Conservation (phyloP, 1,140 invertebrate species). For the Hetaerina americana region DNA sequence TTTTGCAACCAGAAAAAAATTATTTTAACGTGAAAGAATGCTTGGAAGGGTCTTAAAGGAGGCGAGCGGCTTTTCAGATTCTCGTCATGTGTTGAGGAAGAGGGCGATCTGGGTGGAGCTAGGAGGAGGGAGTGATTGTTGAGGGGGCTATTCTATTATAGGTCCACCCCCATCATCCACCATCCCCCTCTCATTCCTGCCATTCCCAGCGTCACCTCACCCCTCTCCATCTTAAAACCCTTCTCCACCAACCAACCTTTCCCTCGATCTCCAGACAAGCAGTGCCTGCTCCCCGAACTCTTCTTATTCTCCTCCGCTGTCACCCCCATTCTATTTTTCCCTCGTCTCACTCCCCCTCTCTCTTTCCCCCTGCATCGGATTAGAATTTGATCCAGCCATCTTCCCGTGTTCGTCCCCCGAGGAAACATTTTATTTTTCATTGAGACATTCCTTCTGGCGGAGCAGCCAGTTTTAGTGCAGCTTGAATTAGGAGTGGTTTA, state of each 20-base stretch:
- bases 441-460: no score
- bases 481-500: no score
- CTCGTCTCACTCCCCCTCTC: not conserved
- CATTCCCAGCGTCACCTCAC: not conserved
- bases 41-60: no score
- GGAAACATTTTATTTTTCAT: no score
- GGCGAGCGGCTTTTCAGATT: no score
- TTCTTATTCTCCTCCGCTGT: not conserved
- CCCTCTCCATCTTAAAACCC: not conserved
- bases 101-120: not conserved
- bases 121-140: not conserved
- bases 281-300: not conserved
- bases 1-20: no score
- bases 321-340: not conserved
- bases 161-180: not conserved
- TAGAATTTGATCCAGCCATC: no score
- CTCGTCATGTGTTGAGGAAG: no score
- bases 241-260: not conserved
- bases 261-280: not conserved
- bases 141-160: not conserved
- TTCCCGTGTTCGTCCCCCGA: no score
- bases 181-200: not conserved
- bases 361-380: not conserved
- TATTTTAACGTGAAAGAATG: no score
- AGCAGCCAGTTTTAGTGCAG: no score